Evolutionary conservation across 2,113 vertebrate genomes (phyloP).

Genomic region (Microtus oregoni): DNA sequence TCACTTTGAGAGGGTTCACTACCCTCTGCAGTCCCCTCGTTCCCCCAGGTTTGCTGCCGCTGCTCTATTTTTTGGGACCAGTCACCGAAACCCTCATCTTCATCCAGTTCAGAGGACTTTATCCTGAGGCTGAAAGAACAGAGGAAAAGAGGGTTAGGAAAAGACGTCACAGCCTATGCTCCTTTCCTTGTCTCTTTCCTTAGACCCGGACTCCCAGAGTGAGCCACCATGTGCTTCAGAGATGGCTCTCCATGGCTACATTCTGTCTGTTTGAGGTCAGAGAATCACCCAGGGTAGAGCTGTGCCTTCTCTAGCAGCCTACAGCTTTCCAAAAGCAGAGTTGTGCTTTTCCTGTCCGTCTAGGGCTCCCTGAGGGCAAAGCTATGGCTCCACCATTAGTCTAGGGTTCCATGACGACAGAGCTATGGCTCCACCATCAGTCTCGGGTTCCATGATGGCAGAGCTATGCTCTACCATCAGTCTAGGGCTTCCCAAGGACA

Average conservation of each 20-base stretch:
- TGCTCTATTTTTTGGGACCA: conserved; percentile 92
- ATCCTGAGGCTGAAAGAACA: conserved; percentile 84
- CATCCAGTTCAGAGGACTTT: conserved; percentile 90
- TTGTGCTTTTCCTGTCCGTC: too few species aligned
- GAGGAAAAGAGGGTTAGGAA: background rate
- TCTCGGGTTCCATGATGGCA: background rate
- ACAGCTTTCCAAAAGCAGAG: too few species aligned
- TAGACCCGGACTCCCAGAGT: background rate
- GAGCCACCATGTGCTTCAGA: background rate
- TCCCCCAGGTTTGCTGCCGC: conserved; percentile 83
- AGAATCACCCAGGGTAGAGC: too few species aligned
- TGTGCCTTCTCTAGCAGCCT: background rate
- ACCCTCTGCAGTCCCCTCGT: conserved; percentile 63
- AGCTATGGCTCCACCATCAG: too few species aligned
- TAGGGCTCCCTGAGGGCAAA: background rate
- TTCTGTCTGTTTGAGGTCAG: too few species aligned
- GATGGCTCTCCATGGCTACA: background rate
- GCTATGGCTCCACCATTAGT: background rate
- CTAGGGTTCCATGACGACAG: too few species aligned
- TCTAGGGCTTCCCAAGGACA: background rate
- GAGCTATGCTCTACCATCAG: too few species aligned
- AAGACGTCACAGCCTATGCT: too few species aligned
- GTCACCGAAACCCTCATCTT: conserved; percentile 95
- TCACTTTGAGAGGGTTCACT: rapidly evolving
- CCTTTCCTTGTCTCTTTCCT: background rate